Base-by-base conservation (phyloP, 2,888 invertebrate species). In the Drosophila barbarae region DNA sequence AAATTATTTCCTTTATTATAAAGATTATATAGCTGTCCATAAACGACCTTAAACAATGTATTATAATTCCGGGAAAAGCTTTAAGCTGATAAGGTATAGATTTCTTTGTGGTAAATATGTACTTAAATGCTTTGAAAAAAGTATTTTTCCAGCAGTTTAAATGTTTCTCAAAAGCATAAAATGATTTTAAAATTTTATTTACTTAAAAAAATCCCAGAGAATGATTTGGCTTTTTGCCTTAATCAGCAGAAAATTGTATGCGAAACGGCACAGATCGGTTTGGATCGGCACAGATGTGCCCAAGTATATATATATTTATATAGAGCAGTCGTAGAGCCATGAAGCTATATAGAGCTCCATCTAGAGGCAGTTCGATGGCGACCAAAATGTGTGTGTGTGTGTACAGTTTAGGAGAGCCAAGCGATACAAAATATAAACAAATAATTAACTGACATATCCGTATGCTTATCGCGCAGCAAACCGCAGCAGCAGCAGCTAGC, bases 381-480 rank as follows among this genome's bases (percentile, higher is more conserved):
- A 63, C 74, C 71, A 56, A 51, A 51, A 44, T 50, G 26, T 26
- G 41, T 49, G 18, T 49, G 18, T 18, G 42, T 54, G 42, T 57
- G 52, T 47, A 58, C 49, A 58, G 63, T 63, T 56, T 69, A 46
- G 34, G 39, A 39, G 44, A 44, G 55, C 44, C 47, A 52, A 64
- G 57, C 51, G 69, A 65, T 51, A 69, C 50, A 74, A 77, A 84
- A 80, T 83, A 83, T 81, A 85, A 81, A 85, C 80, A 81, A 85
- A 85, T 81, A 81, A 85, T 83, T 85, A 85, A 84, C 84, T 81
- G 81, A 83, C 85, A 81, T 85, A 81, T 81, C 85, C 81, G 81
- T 81, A 85, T 81, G 85, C 85, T 85, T 81, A 85, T 81, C 81
- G 85, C 79, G 68, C 79, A 84, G 78, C 84, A 78, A 82, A 78